phyloP scores from a whole-genome alignment of 2,797 vertebrate species.

The Bovichtus diacanthus region DNA sequence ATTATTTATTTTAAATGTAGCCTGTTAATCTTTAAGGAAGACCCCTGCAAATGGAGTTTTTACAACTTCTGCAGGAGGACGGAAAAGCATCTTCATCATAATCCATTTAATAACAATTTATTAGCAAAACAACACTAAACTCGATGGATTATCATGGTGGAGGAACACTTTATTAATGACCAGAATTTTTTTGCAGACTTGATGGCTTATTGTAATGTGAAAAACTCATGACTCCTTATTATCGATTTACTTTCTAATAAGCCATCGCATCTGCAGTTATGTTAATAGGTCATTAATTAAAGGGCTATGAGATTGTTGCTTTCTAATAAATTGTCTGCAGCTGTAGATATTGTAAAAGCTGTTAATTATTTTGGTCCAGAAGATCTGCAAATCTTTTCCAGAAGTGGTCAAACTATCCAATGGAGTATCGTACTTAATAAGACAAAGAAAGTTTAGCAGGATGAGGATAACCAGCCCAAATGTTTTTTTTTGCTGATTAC shows the following conservation, averaged over 20 bases:
- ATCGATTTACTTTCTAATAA: background rate
- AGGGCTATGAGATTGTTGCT: constrained; percentile 3
- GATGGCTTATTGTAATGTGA: constrained; percentile 5
- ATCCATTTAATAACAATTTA: background rate
- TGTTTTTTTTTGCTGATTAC: background rate
- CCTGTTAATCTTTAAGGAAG: background rate
- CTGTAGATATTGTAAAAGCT: constrained; percentile 1
- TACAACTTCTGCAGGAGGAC: background rate
- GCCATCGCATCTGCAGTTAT: background rate
- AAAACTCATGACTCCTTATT: background rate
- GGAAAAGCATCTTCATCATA: background rate
- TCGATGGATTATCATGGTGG: background rate
- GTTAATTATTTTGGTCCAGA: background rate
- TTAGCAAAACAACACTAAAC: background rate
- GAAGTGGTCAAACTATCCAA: background rate
- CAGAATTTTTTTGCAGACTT: constrained; percentile 2
- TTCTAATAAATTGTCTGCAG: constrained; percentile 3
- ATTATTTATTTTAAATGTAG: background rate
- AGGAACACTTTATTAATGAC: constrained; percentile 1
- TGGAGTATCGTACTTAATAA: background rate
- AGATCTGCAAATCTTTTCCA: constrained; percentile 1
- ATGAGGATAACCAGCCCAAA: background rate
- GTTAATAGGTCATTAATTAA: constrained; percentile 7
- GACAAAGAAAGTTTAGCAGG: background rate
- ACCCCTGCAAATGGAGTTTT: background rate